Evolutionary conservation across 1,140 invertebrate genomes (phyloP), one percentile per base, ranked within the genome.

Genomic region (Diploscapter pachys): DNA sequence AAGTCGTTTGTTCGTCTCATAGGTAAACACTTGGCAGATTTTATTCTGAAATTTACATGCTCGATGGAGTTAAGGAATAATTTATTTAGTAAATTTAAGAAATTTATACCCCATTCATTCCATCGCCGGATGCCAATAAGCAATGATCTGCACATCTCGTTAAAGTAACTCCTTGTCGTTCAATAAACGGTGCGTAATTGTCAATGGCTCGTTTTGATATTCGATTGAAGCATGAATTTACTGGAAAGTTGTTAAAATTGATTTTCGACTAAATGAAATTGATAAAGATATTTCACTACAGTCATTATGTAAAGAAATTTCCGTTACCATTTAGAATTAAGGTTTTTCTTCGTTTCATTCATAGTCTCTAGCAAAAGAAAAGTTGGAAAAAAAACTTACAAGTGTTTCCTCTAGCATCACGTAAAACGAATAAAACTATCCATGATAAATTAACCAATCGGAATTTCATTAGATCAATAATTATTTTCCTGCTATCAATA

Each of bases 71-170:
- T 31, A 1, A 31, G 31, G 31, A 31, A 31, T 31, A 31, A 31
- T 31, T 31, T 31, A 31, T 31, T 31, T 31, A 1, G 31, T 0
- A 68, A 53, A 5, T 52, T 68, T 68, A 6, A 68, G 11, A 54
- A 54, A 68, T n/a, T 11, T 68, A 8, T 69, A 74, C 73, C 49
- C 66, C 73, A 13, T 65, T 59, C 48, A 59, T 49, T 4, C 73
- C 73, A 52, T 74, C 70, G 13, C 65, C 73, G 11, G 49, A 51
- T 13, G 73, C 73, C 55, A 74, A 66, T 9, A 74, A 69, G 63
- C 73, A 74, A 52, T 74, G 63, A 31, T 74, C 65, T 11, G 64
- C 63, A n/a, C 73, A 74, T 61, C 59, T 74, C 50, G 73, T 59
- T 3, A 74, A 53, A 50, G 73, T 57, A 5, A 64, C 64, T n/a